phyloP scores from a whole-genome alignment of 1,140 invertebrate species.

The Drosophila nebulosa region DNA sequence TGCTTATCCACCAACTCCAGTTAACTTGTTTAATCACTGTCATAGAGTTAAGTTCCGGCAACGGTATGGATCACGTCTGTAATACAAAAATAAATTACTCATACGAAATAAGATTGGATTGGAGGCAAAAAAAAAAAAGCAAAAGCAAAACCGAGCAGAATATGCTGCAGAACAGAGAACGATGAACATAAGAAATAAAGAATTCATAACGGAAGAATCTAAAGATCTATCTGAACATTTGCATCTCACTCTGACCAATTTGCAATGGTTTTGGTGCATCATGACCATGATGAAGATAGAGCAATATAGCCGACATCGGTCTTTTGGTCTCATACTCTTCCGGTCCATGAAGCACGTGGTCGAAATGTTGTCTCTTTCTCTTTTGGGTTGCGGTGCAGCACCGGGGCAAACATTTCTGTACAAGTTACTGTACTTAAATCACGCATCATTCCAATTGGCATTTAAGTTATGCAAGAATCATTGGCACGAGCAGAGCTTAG shows the following conservation, averaged over 20 bases:
- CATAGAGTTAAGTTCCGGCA: constrained; percentile 12
- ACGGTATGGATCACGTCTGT: neutral
- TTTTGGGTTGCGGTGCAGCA: neutral
- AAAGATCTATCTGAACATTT: neutral
- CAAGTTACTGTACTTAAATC: constrained; percentile 44
- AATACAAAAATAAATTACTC: constrained; percentile 5
- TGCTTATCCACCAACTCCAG: constrained; percentile 6
- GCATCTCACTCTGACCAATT: constrained; percentile 23
- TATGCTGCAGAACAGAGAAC: neutral
- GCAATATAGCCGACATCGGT: neutral
- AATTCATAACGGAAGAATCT: constrained; percentile 23
- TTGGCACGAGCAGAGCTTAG: constrained; percentile 21
- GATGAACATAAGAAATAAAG: neutral
- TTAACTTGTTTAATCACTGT: neutral
- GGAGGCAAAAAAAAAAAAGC: too few species aligned
- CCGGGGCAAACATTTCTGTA: neutral
- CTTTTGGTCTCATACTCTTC: constrained; percentile 33
- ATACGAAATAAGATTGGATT: too few species aligned
- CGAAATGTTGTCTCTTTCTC: neutral
- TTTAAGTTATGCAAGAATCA: constrained; percentile 63
- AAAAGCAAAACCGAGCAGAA: neutral
- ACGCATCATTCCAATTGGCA: constrained; percentile 44
- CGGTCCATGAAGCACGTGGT: constrained; percentile 43
- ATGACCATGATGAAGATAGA: constrained; percentile 5
- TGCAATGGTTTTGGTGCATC: constrained; percentile 29